Conservation (phyloP, 2,888 invertebrate genomes). For the Adela reaumurella region DNA sequence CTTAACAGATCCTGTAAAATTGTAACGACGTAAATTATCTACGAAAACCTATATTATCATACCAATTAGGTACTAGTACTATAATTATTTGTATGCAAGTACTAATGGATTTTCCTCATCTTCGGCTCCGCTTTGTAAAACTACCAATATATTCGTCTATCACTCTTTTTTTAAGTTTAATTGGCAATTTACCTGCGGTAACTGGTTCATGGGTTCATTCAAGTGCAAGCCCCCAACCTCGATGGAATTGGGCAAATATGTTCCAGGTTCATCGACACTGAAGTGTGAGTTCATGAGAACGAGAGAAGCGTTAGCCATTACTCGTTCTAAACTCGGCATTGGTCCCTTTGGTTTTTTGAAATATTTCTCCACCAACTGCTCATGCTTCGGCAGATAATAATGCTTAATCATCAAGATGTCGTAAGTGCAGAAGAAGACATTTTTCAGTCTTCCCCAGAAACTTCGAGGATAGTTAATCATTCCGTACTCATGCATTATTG, state of each 20-base stretch:
- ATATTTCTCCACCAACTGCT: conserved; percentile 30
- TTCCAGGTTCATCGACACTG: conserved; percentile 39
- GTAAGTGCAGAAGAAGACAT: conserved; percentile 16
- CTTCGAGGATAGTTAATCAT: conserved; percentile 5
- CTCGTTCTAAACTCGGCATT: conserved; percentile 32
- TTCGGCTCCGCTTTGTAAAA: too few species aligned
- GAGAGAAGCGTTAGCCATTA: conserved; percentile 36
- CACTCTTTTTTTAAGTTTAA: too few species aligned
- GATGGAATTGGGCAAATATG: conserved; percentile 51
- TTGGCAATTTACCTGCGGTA: too few species aligned
- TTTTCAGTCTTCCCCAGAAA: conserved; percentile 11
- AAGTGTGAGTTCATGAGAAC: conserved; percentile 48
- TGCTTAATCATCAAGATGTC: conserved; percentile 38
- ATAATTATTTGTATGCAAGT: too few species aligned
- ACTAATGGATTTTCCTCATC: too few species aligned
- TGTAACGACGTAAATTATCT: too few species aligned
- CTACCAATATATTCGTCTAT: too few species aligned
- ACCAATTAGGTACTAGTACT: too few species aligned
- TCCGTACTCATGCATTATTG: conserved; percentile 10
- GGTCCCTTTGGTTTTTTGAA: conserved; percentile 29
- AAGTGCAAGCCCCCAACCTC: conserved; percentile 58
- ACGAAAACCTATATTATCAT: too few species aligned
- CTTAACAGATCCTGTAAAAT: too few species aligned
- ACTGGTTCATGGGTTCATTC: conserved; percentile 22
- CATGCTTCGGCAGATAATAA: conserved; percentile 34